Base-by-base conservation (phyloP, 2,888 invertebrate genomes). In the Homarus gammarus region DNA sequence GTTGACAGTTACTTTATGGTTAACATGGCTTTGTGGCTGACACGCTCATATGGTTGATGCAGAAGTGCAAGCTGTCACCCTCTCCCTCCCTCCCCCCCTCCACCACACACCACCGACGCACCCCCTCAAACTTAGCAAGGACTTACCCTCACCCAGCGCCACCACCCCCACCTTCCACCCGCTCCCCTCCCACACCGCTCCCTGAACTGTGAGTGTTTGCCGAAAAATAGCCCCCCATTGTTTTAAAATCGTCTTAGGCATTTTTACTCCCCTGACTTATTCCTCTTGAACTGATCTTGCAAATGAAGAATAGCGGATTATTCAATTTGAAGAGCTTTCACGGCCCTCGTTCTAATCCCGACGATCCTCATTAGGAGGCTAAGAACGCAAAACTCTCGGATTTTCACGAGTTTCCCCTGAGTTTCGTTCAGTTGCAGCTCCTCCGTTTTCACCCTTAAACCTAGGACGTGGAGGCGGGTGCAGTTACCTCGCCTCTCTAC, bases 291-390 rank as follows among this genome's bases (percentile, higher is more conserved):
- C 84, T 89, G 89, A 89, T 89, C 84, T 89, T 84, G 84, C 89
- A 89, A 89, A 89, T 84, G 89, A 89, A 89, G 89, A 89, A 89
- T 89, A 78, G 78, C 68, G 84, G 89, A 89, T 89, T 89, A 89
- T 89, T 89, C 89, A 89, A 84, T 89, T 89, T 84, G 84, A 84
- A 84, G 89, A 84, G 84, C 84, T 84, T 84, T 89, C 89, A 84
- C 36, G 75, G 84, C 84, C 84, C 84, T 84, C 84, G 84, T 82
- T 78, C 78, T 89, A 84, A 89, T 79, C 78, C 89, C 18, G 15
- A 49, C 49, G 89, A 78, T 84, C 84, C 84, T 89, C 84, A 89
- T 89, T 89, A 89, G 84, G 40, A 85, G 77, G 85, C 89, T 89
- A 61, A 89, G 84, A 77, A 68, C 79, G 77, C 70, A 78, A 79